Conservation (phyloP, 53 echinoderm and acorn worm genomes). For the Mesocentrotus franciscanus region DNA sequence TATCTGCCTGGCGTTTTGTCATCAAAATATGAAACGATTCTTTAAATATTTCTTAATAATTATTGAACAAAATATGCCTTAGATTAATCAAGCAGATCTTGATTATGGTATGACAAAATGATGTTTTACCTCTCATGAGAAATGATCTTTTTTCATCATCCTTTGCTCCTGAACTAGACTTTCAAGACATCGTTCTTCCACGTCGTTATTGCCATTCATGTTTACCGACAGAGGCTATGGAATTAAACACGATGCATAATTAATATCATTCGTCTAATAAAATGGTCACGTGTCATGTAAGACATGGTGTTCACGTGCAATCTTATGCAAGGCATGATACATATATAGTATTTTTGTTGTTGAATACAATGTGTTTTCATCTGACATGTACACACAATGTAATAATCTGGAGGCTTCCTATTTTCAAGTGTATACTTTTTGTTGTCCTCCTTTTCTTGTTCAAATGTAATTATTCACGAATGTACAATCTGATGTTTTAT, state of each 20-base stretch:
- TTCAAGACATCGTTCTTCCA: constrained; percentile 47
- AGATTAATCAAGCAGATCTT: neutral
- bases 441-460: too few relatives aligned
- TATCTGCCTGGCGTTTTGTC: too few relatives aligned
- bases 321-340: neutral
- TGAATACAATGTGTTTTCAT: too few relatives aligned
- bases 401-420: too few relatives aligned
- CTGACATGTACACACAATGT: too few relatives aligned
- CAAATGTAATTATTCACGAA: too few relatives aligned
- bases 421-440: too few relatives aligned
- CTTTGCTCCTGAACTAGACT: constrained; percentile 2
- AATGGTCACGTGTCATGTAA: neutral
- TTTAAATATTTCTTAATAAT: too few relatives aligned
- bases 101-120: neutral
- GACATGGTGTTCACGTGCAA: neutral
- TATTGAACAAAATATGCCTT: too few relatives aligned
- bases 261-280: neutral
- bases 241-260: neutral
- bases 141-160: constrained; percentile 24
- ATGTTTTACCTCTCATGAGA: constrained; percentile 30
- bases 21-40: too few relatives aligned
- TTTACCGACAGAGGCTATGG: constrained; percentile 16
- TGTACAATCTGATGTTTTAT: too few relatives aligned
- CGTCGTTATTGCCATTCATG: constrained; percentile 59
- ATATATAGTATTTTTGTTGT: too few relatives aligned